Percentiles rank a stretch among this genome's conserved stretches.
These are phyloP conservation scores for Melipona quadrifasciata DNA, from an alignment of 1,140 invertebrate species.

Conservation along the genomic window DNA sequence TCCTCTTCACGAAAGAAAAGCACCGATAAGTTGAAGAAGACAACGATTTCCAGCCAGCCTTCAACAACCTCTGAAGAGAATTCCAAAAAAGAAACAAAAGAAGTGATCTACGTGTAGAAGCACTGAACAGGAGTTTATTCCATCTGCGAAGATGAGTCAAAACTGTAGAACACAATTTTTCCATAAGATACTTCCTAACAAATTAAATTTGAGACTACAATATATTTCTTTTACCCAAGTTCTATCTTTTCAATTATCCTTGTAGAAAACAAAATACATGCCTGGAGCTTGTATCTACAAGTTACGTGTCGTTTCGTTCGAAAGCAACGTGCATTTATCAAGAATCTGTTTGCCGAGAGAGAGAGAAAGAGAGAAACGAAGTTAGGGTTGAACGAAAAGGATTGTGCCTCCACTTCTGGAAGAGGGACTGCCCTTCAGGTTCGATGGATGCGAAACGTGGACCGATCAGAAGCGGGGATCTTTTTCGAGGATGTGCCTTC, in stretches of 20 bases:
- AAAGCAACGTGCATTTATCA: conserved; percentile 4
- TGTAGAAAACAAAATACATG: too few relatives aligned
- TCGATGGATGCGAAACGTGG: not conserved
- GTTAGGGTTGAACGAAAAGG: not conserved
- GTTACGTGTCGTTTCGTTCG: not conserved
- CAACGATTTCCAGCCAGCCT: not conserved
- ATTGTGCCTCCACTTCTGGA: not conserved
- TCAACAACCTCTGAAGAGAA: not conserved
- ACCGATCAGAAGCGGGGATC: conserved; percentile 3
- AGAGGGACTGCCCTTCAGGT: not conserved
- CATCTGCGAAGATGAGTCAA: too few relatives aligned
- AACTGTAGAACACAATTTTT: too few relatives aligned
- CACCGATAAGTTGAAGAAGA: not conserved
- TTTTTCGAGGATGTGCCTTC: conserved; percentile 36
- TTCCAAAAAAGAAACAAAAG: too few relatives aligned
- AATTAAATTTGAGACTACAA: too few relatives aligned
- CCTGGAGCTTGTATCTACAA: not conserved
- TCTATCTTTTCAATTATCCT: too few relatives aligned
- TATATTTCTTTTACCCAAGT: too few relatives aligned
- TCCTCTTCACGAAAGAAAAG: not conserved
- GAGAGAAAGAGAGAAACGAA: not conserved
- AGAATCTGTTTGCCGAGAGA: not conserved
- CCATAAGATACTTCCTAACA: too few relatives aligned
- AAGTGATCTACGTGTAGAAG: too few relatives aligned
- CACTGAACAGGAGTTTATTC: too few relatives aligned